A percentile compares a stretch with the other conserved stretches of the same genome.
These are phyloP conservation scores for Acleris sparsana DNA, from an alignment of 2,888 invertebrate species.

Conservation along the genomic window DNA sequence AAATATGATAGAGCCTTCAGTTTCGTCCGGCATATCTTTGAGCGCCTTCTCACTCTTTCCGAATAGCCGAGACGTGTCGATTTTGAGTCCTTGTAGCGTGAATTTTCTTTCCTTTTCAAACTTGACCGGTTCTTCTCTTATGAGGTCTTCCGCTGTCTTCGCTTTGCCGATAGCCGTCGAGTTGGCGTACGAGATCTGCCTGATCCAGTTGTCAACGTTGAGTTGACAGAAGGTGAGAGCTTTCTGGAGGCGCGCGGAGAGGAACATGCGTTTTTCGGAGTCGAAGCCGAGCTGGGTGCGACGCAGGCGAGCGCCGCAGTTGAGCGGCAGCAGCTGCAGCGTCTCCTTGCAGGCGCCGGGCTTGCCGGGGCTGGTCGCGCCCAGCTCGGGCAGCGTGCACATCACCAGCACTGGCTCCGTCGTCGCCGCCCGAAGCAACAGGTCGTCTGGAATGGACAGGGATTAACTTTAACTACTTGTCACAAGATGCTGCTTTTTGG, in stretches of 20 bases:
- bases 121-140: constrained; percentile 80
- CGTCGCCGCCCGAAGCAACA: constrained; percentile 84
- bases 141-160: constrained; percentile 80
- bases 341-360: constrained; percentile 80
- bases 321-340: constrained; percentile 78
- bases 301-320: constrained; percentile 67
- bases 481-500: no score
- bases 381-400: constrained; percentile 84
- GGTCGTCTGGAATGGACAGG: constrained; percentile 67
- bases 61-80: constrained; percentile 76
- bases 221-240: constrained; percentile 86
- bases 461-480: not conserved
- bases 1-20: constrained; percentile 87
- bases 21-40: constrained; percentile 83
- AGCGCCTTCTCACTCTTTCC: constrained; percentile 80
- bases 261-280: constrained; percentile 85
- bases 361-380: constrained; percentile 77
- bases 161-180: constrained; percentile 67
- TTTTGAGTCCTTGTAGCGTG: constrained; percentile 78
- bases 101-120: constrained; percentile 81
- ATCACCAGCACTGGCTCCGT: constrained; percentile 86
- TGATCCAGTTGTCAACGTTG: constrained; percentile 85
- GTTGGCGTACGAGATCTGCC: constrained; percentile 83
- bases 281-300: constrained; percentile 85
- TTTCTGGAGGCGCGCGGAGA: constrained; percentile 85